Evolutionary conservation across 2,113 vertebrate species (phyloP).

Genomic region (Genyomyrus donnyi): DNA sequence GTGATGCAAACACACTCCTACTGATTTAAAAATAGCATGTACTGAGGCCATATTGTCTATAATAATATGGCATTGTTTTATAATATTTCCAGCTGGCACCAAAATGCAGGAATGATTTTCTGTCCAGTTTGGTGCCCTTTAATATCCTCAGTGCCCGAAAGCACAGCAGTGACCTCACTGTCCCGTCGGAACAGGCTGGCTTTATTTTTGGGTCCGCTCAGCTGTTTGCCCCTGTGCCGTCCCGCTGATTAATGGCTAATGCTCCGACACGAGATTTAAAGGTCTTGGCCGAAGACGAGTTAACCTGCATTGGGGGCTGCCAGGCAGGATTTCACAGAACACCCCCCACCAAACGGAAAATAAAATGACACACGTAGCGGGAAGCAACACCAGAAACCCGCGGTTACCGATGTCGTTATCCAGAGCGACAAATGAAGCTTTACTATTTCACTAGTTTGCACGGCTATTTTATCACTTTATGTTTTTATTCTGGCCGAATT

Average conservation of each 20-base stretch:
- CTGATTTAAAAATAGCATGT: neutral
- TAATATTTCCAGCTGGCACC: neutral
- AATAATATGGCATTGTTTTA: neutral
- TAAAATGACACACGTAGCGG: neutral
- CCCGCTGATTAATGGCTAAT: constrained; percentile 48
- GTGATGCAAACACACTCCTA: neutral
- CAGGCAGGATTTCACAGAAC: neutral
- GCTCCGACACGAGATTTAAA: constrained; percentile 53
- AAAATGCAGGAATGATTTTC: neutral
- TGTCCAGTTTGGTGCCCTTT: constrained; percentile 26
- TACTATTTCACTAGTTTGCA: neutral
- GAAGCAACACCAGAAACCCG: neutral
- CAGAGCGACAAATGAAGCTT: neutral
- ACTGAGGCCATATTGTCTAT: neutral
- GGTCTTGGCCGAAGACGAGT: constrained; percentile 37
- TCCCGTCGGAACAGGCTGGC: constrained; percentile 38
- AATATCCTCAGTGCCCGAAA: constrained; percentile 29
- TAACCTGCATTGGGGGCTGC: constrained; percentile 41
- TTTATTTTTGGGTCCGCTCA: constrained; percentile 48
- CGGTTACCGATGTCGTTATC: neutral
- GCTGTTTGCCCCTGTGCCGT: constrained; percentile 44
- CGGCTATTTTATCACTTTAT: neutral
- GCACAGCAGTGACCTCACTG: constrained; percentile 24
- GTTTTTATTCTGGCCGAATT: neutral
- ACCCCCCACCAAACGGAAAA: neutral